phyloP scores from a whole-genome alignment of 2,888 invertebrate species.

The Auanema sp. region DNA sequence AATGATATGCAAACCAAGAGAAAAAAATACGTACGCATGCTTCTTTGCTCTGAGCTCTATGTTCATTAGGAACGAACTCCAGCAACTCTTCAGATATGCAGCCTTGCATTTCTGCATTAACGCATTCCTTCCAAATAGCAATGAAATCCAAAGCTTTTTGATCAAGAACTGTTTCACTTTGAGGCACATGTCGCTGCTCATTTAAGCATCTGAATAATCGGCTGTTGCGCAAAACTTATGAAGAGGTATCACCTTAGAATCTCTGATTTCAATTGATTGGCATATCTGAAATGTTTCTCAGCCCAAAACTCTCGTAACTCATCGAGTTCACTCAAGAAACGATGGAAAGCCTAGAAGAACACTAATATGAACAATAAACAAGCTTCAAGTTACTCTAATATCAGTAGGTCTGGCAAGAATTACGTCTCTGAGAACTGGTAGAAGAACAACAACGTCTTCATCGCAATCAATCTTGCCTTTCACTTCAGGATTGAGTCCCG shows the following conservation, averaged over 20 bases:
- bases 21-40: neutral
- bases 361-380: neutral
- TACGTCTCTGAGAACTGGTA: slow-evolving; percentile 22
- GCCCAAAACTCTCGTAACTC: slow-evolving; percentile 37
- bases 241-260: slow-evolving; percentile 13
- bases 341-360: slow-evolving; percentile 25
- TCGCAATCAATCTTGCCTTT: slow-evolving; percentile 17
- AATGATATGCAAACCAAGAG: neutral
- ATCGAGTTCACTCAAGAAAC: slow-evolving; percentile 27
- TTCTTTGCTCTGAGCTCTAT: neutral
- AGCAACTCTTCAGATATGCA: too few species aligned
- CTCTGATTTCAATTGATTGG: slow-evolving; percentile 30
- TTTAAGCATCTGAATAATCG: too few species aligned
- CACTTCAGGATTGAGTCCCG: slow-evolving; percentile 15
- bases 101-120: too few species aligned
- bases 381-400: slow-evolving; percentile 20
- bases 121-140: too few species aligned
- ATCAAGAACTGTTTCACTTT: too few species aligned
- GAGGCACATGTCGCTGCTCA: too few species aligned
- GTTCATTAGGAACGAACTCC: neutral
- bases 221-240: neutral
- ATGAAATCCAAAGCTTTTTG: too few species aligned
- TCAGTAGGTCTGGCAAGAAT: slow-evolving; percentile 26
- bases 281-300: slow-evolving; percentile 35
- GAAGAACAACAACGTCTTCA: slow-evolving; percentile 7